Evolutionary conservation across 2,797 vertebrate genomes (phyloP), one percentile per base, ranked within the genome.

Genomic region (Sebastes taczanowskii): DNA sequence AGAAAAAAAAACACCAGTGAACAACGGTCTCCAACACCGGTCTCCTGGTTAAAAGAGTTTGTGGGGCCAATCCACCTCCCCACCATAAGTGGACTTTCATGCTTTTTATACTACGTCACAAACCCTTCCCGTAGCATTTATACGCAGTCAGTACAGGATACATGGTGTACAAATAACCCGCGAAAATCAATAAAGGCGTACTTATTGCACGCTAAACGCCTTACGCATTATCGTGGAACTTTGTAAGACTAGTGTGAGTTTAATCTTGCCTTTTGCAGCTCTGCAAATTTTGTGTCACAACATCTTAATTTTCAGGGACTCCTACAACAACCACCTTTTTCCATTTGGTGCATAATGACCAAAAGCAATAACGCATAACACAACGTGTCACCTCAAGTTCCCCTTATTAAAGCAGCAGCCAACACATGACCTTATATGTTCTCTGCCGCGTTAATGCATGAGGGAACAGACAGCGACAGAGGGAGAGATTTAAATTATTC

Each of bases 401-500:
- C 23, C 35, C 38, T 74, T 13, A 52, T 80, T 58, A 71, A 76
- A 83, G 75, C 80, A 32, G 38, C 71, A 58, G 80, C 38, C 10
- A 20, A 66, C 20, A 18, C 49, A 18, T 62, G 79, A 79, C 83
- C 82, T 87, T 30, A 72, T 13, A 23, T 78, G 74, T 61, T 74
- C 81, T 67, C 67, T 23, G 67, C 53, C 46, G 35, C 2, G 6
- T 80, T 35, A 69, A 75, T 65, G 81, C 74, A 74, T 42, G 78
- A 85, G 69, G 46, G 64, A 65, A 22, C 72, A 71, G 38, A 69
- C 60, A 34, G 61, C 29, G 5, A 35, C 55, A 7, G 18, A 63
- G 22, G 64, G 38, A 80, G 49, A 83, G 9, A 80, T 84, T 74
- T 23, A 20, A 83, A 81, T 75, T 32, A 49, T 61, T 86, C 83